Evolutionary conservation across 2,113 vertebrate species (phyloP), one percentile per base, ranked within the genome.

Genomic region (Daboia siamensis): DNA sequence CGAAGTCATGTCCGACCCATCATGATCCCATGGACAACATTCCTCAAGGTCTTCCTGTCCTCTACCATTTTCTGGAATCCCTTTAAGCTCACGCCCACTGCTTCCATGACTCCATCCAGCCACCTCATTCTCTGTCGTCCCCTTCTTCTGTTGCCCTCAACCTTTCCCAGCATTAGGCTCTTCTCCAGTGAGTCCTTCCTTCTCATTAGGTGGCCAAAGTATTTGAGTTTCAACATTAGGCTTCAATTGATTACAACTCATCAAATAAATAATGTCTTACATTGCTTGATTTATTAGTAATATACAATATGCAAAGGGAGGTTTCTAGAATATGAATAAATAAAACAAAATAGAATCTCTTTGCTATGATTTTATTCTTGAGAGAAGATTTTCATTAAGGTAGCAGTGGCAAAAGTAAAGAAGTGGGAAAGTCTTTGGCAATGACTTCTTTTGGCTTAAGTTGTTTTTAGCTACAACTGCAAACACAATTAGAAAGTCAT

Each of bases 401-500:
- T 56, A 89, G 84, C 11, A 93, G 52, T 93, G 94, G 92, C 94
- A 96, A 93, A 96, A 96, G 90, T 90, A 74, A 94, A 93, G 87
- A 91, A 0, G 4, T 33, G 56, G 89, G 91, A 46, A 93, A 88
- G 91, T 92, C 94, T 93, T 93, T 92, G 93, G 87, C 86, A 95
- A 93, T 93, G 92, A 89, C 29, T 94, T 90, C 91, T 93, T 93
- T 4, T 0, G 94, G 93, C 90, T 95, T 69, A 96, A 96, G 93
- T 95, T 96, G 92, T 92, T 95, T 96, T 96, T 95, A 95, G 93
- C 94, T 95, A 95, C 94, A 96, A 95, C 95, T 95, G 94, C 91
- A 95, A 96, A 96, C 95, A 95, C 94, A 95, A 96, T 96, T 95
- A 95, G 95, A 95, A 96, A 97, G 94, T 95, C 69, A 94, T 96